Percentiles rank a stretch among this genome's conserved stretches.
Evolutionary conservation across 1,140 invertebrate genomes (phyloP).

Genomic region (Drosophila insularis): DNA sequence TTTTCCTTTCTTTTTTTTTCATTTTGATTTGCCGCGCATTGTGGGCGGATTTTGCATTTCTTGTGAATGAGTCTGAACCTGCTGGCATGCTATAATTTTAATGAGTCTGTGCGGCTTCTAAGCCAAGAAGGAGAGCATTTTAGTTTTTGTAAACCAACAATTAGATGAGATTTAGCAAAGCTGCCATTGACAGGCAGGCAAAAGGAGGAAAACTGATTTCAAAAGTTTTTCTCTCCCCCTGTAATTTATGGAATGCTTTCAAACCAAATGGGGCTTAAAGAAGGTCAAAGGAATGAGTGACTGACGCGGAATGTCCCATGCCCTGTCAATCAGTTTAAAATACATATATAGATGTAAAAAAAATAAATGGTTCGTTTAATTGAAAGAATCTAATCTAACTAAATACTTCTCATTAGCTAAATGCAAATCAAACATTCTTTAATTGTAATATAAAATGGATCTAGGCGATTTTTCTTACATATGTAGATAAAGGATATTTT

Average conservation of each 20-base stretch:
- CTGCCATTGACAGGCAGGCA: slow-evolving; percentile 56
- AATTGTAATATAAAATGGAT: too few relatives aligned
- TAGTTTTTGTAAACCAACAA: slow-evolving; percentile 18
- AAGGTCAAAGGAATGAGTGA: too few relatives aligned
- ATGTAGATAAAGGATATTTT: too few relatives aligned
- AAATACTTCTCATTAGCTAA: too few relatives aligned
- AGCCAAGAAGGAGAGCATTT: too few relatives aligned
- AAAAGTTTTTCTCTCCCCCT: background rate
- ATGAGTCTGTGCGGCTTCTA: slow-evolving; percentile 34
- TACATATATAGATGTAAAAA: too few relatives aligned
- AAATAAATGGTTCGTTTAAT: too few relatives aligned
- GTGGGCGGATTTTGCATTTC: slow-evolving; percentile 31
- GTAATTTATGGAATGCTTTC: slow-evolving; percentile 18
- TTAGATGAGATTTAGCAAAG: slow-evolving; percentile 57
- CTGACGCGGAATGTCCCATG: too few relatives aligned
- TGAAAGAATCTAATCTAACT: too few relatives aligned
- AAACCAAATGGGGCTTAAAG: background rate
- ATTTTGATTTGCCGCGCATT: background rate
- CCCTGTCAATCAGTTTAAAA: too few relatives aligned
- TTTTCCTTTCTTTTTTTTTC: background rate
- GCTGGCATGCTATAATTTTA: slow-evolving; percentile 52
- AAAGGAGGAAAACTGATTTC: slow-evolving; percentile 18
- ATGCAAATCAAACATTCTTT: too few relatives aligned
- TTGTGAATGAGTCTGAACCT: background rate
- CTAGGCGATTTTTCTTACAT: too few relatives aligned